phyloP scores from a whole-genome alignment of 2,888 invertebrate species.

The Sminthurides aquaticus region DNA sequence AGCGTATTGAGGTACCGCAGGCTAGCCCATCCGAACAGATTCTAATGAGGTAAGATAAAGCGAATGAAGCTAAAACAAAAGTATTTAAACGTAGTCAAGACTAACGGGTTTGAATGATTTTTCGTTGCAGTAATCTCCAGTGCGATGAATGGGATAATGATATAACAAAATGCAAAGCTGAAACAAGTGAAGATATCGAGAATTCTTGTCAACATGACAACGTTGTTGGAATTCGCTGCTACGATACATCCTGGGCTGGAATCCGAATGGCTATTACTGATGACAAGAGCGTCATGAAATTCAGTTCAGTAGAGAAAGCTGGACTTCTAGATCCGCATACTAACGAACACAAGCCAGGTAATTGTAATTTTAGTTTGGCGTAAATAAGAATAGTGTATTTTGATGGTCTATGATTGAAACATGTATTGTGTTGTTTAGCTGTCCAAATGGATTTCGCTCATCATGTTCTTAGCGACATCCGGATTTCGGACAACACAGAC shows the following conservation, averaged over 20 bases:
- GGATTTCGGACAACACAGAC: constrained; percentile 75
- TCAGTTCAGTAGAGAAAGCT: constrained; percentile 79
- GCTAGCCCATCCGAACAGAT: constrained; percentile 70
- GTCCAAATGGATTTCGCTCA: constrained; percentile 64
- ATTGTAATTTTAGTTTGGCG: constrained; percentile 17
- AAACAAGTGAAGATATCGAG: constrained; percentile 69
- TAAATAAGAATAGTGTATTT: not conserved
- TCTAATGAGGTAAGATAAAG: constrained; percentile 53
- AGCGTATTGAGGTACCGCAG: constrained; percentile 70
- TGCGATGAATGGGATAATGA: constrained; percentile 88
- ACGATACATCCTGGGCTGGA: constrained; percentile 90
- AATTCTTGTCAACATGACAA: constrained; percentile 76
- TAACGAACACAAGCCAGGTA: constrained; percentile 71
- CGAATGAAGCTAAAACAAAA: no score
- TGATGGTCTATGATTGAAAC: not conserved
- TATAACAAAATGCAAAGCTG: constrained; percentile 76
- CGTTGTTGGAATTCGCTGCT: constrained; percentile 81
- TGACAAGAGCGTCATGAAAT: constrained; percentile 77
- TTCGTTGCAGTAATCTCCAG: constrained; percentile 68
- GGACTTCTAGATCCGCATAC: constrained; percentile 64
- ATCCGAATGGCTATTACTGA: constrained; percentile 81
- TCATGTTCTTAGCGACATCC: constrained; percentile 50
- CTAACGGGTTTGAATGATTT: no score
- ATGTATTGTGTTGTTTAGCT: constrained; percentile 50
- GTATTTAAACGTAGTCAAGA: no score